Percentiles rank a stretch among this genome's conserved stretches.
Evolutionary conservation across 1,140 invertebrate genomes (phyloP).

Genomic region (Hyles euphorbiae): DNA sequence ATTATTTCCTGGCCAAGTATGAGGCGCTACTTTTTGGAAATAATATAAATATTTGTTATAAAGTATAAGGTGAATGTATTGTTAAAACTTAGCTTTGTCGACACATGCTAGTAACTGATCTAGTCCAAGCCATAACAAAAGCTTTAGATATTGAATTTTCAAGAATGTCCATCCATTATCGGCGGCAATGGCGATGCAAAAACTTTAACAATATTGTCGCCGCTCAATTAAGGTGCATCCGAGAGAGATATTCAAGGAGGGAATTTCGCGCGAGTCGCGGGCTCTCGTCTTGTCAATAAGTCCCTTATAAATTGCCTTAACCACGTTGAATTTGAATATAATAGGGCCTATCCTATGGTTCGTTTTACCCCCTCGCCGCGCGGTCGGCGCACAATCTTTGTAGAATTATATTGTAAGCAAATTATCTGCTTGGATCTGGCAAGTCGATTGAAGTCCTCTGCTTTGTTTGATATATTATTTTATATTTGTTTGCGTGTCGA

Average conservation of each 20-base stretch:
- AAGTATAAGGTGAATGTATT: no score
- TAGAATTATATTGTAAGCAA: conserved; percentile 74
- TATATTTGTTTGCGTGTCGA: background rate
- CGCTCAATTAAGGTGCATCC: conserved; percentile 59
- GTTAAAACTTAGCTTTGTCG: no score
- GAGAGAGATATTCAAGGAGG: conserved; percentile 51
- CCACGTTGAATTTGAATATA: conserved; percentile 71
- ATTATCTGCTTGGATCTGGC: conserved; percentile 67
- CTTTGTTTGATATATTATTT: conserved; percentile 37
- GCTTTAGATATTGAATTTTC: no score
- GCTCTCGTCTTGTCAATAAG: conserved; percentile 66
- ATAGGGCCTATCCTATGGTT: conserved; percentile 58
- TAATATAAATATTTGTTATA: no score
- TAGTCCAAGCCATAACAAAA: no score
- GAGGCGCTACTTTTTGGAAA: no score
- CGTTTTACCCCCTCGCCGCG: conserved; percentile 59
- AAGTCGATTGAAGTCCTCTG: conserved; percentile 37
- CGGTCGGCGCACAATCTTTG: conserved; percentile 52
- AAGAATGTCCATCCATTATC: no score
- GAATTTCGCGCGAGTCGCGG: conserved; percentile 55
- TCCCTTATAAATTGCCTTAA: conserved; percentile 70
- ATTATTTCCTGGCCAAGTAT: no score
- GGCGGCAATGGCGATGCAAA: conserved; percentile 19
- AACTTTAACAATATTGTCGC: conserved; percentile 65
- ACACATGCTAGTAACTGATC: no score